These are phyloP conservation scores for Hippopotamyrus pictus DNA, from an alignment of 2,797 vertebrate genomes.

Conservation along the genomic window DNA sequence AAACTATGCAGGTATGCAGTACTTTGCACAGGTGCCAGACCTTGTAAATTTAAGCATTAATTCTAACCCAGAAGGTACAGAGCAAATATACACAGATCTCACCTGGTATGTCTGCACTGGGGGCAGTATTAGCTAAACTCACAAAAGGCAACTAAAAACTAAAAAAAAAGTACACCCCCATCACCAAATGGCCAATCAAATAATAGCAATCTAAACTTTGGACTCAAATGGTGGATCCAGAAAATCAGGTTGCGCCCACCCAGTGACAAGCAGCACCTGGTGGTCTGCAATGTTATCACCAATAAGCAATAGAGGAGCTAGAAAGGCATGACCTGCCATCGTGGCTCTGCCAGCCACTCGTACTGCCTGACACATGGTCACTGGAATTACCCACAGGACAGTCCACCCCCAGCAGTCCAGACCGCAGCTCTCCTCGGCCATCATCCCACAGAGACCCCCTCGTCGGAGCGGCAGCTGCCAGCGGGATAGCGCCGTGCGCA, in stretches of 20 bases:
- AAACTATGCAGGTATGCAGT: not conserved
- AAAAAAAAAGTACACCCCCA: not conserved
- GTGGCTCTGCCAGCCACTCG: not conserved
- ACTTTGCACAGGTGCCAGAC: not conserved
- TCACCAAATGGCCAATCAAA: not conserved
- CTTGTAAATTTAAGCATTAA: not conserved
- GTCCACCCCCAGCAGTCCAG: not conserved
- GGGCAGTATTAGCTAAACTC: not conserved
- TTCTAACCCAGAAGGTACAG: not conserved
- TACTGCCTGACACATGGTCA: not conserved
- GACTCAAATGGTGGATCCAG: not conserved
- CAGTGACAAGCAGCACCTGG: not conserved
- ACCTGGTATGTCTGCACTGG: not conserved
- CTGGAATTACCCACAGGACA: not conserved
- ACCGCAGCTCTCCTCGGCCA: not conserved
- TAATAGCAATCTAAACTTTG: not conserved
- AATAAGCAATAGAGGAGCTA: not conserved
- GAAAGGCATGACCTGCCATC: not conserved
- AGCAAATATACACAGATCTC: not conserved
- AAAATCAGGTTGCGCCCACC: not conserved
- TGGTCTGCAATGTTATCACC: not conserved
- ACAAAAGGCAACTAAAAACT: not conserved
- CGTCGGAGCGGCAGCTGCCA: not conserved
- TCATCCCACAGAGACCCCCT: not conserved
- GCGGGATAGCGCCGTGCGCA: not conserved